Percentiles rank a stretch among this genome's conserved stretches.
These are phyloP conservation scores for Rhopalosiphum nymphaeae DNA, from an alignment of 2,888 invertebrate genomes.

Conservation along the genomic window DNA sequence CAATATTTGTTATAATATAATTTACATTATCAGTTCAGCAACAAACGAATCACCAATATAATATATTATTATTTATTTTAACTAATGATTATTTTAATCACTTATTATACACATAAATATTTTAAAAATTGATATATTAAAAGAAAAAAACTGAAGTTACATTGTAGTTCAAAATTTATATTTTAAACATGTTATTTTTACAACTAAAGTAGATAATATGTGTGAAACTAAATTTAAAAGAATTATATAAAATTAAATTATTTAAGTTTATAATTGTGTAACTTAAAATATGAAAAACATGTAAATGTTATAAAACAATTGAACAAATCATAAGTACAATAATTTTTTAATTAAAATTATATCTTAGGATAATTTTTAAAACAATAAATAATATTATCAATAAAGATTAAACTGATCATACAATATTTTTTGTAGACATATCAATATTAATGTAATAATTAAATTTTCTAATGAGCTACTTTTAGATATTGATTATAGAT, in stretches of 20 bases:
- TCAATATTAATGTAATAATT: not conserved
- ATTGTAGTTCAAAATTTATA: not conserved
- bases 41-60: not conserved
- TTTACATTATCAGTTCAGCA: not conserved
- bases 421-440: too few relatives aligned
- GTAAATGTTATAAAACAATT: not conserved
- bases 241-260: not conserved
- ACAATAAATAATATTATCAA: not conserved
- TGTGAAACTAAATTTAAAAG: not conserved
- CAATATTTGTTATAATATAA: not conserved
- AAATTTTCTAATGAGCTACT: not conserved
- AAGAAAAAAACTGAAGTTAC: not conserved
- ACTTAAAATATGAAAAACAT: not conserved
- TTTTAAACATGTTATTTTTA: slow-evolving; percentile 12
- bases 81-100: not conserved
- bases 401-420: not conserved
- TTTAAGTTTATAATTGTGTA: not conserved
- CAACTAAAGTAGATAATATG: not conserved
- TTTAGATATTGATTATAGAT: not conserved
- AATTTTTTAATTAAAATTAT: not conserved
- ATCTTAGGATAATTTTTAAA: not conserved
- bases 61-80: not conserved
- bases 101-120: not conserved
- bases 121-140: not conserved
- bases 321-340: not conserved